Conservation (phyloP, 2,888 invertebrate species). For the Apamea anceps region DNA sequence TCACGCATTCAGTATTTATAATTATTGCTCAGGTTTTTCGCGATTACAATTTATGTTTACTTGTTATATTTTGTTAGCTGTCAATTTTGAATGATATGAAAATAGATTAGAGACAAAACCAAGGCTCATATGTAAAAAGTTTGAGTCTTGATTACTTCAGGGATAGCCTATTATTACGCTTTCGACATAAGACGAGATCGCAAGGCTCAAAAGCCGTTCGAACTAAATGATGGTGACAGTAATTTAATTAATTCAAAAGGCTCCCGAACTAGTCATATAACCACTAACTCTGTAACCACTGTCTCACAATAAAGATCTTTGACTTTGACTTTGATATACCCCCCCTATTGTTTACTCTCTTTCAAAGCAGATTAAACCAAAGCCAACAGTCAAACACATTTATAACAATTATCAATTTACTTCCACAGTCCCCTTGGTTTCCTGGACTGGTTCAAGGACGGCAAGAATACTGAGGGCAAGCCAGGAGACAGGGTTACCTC, state of each 20-base stretch:
- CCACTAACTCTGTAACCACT: no score
- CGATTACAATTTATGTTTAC: neutral
- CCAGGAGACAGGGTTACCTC: constrained; percentile 77
- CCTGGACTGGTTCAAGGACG: constrained; percentile 83
- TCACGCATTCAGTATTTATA: constrained; percentile 9
- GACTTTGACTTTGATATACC: neutral
- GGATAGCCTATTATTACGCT: neutral
- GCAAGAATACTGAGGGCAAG: constrained; percentile 69
- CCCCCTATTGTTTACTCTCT: neutral
- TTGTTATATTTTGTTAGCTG: constrained; percentile 4
- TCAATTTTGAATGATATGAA: constrained; percentile 15
- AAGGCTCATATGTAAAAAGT: neutral
- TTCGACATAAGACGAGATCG: neutral
- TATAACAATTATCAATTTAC: neutral
- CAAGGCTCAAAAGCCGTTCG: neutral
- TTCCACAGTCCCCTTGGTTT: constrained; percentile 78
- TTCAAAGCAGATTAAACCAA: neutral
- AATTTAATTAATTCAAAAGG: neutral
- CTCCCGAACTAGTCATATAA: neutral
- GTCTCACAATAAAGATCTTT: no score
- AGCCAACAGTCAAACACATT: neutral
- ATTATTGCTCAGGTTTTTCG: constrained; percentile 3
- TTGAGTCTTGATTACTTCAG: neutral
- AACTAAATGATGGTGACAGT: neutral
- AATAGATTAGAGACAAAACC: neutral